A percentile compares a stretch with the other conserved stretches of the same genome.
Conservation (phyloP, 2,113 vertebrate species). For the Corynorhinus townsendii region DNA sequence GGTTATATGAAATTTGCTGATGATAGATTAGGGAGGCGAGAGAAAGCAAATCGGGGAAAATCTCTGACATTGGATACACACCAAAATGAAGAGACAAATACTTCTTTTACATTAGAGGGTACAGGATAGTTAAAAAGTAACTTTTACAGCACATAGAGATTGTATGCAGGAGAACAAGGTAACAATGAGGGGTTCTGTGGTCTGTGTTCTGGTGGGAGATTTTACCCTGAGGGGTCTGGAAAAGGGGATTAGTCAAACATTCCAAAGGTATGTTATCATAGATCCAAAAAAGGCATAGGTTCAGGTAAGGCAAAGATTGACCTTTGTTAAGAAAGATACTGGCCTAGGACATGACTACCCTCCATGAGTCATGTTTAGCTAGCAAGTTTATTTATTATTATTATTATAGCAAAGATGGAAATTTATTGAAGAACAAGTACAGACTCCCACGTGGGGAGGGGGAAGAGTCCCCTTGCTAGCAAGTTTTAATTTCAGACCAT, state of each 20-base stretch:
- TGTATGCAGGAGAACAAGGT: background rate
- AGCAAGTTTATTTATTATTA: background rate
- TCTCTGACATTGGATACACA: background rate
- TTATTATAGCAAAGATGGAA: too few species aligned
- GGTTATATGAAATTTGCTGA: background rate
- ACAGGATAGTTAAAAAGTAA: background rate
- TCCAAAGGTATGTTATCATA: background rate
- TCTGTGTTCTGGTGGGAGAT: background rate
- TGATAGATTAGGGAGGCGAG: background rate
- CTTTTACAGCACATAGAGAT: background rate
- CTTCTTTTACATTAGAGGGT: background rate
- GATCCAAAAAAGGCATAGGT: background rate
- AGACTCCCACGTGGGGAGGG: too few species aligned
- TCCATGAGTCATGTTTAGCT: background rate
- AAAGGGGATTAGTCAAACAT: background rate
- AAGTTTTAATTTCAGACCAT: background rate
- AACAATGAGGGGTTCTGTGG: background rate
- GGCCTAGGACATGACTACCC: background rate
- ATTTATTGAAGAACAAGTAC: too few species aligned
- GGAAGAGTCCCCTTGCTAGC: background rate
- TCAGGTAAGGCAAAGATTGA: background rate
- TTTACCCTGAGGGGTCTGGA: background rate
- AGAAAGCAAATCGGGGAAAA: background rate
- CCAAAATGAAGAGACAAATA: background rate
- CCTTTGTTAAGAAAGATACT: background rate